Base-by-base conservation (phyloP, 2,797 vertebrate species). In the Lates japonicus region DNA sequence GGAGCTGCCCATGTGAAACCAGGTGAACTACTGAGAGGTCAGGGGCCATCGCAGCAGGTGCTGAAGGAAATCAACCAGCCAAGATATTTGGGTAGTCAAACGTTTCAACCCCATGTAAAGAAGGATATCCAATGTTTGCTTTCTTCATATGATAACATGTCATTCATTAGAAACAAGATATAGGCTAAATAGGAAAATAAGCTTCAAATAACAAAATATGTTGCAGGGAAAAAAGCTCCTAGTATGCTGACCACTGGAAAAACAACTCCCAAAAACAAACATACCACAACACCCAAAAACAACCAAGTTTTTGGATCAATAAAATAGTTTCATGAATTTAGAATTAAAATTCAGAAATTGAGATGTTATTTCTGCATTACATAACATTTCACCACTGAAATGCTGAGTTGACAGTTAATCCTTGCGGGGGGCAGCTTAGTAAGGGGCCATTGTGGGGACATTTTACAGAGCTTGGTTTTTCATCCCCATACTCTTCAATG, bases 371-470 rank as follows among this genome's bases (percentile, higher is more conserved):
- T 74, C 44, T 63, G 35, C 25, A 58, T 86, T 79, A 37, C 55
- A 84, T 85, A 61, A 83, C 62, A 72, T 85, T 86, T 88, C 70
- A 77, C 58, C 57, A 54, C 71, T 86, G 68, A 91, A 93, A 72
- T 76, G 85, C 84, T 84, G 89, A 91, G 86, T 93, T 86, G 80
- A 88, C 81, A 78, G 76, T 86, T 86, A 91, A 93, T 93, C 88
- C 90, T 72, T 66, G 81, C 77, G 81, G 76, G 80, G 83, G 80
- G 76, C 70, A 76, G 85, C 62, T 93, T 88, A 92, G 75, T 8
- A 59, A 89, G 82, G 84, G 85, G 81, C 86, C 84, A 78, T 74
- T 44, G 74, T 58, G 58, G 79, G 87, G 73, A 61, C 10, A 35
- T 81, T 86, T 90, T 64, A 77, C 74, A 68, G 68, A 84, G 85